These are phyloP conservation scores for Sebastes reedi DNA, from an alignment of 2,797 vertebrate genomes.

Conservation along the genomic window DNA sequence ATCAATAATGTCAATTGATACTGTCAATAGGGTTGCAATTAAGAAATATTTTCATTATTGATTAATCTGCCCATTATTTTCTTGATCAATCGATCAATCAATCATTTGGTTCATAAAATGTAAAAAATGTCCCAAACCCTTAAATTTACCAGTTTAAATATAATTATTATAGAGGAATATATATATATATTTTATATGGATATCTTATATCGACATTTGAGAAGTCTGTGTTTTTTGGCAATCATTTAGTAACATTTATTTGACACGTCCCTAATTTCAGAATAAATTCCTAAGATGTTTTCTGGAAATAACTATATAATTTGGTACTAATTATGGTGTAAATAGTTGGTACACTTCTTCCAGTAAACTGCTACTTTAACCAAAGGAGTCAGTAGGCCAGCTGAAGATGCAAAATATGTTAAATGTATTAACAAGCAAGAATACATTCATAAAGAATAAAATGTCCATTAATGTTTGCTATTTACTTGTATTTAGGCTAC, in stretches of 20 bases:
- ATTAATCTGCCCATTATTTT: background rate
- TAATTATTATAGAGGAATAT: too few species aligned
- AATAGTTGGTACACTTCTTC: background rate
- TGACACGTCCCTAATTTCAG: background rate
- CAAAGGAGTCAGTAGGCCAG: background rate
- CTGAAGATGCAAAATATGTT: background rate
- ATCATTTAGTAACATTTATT: too few species aligned
- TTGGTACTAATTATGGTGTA: background rate
- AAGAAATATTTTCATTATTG: background rate
- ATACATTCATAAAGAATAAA: background rate
- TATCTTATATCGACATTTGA: background rate
- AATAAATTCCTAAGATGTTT: background rate
- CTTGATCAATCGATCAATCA: background rate
- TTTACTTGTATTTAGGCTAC: background rate
- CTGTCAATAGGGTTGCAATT: background rate
- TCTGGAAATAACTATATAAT: background rate
- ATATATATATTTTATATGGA: too few species aligned
- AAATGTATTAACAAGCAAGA: background rate
- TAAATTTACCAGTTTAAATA: too few species aligned
- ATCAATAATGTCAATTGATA: background rate
- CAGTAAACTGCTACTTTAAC: background rate
- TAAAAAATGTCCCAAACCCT: background rate
- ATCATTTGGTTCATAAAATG: background rate
- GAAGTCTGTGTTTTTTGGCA: too few species aligned
- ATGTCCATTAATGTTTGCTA: background rate